Base-by-base conservation (phyloP, 2,888 invertebrate species). In the Lithodes maja region DNA sequence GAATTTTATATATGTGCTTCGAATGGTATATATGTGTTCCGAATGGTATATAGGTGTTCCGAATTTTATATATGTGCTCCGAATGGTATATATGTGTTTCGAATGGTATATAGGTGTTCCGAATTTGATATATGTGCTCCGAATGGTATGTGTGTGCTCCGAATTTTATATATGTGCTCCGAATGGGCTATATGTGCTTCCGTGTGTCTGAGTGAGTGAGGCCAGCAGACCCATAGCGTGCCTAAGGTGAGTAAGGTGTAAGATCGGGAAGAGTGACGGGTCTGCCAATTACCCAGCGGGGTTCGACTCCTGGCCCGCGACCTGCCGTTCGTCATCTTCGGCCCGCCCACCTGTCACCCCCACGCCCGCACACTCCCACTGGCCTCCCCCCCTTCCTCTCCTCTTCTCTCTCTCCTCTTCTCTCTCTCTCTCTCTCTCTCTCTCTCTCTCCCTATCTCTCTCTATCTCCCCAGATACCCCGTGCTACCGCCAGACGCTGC, bases 261-360 rank as follows among this genome's bases (percentile, higher is more conserved):
- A 83, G 87, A 87, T 83, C 83, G 74, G 78, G 87, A 61, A 87
- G 87, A 87, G 83, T 83, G 87, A 87, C 87, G 87, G 83, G 80
- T 75, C 87, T 87, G 87, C 83, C 87, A 87, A 87, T 87, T 87
- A 87, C 87, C 83, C 87, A 87, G 87, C 87, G 87, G 87, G 87
- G 83, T 83, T 83, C 87, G 87, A 87, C 87, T 87, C 87, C 87
- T 83, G 87, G 87, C 87, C 87, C 87, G 87, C 87, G 87, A 87
- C 87, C 87, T 78, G 49, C 87, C 87, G 87, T 87, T 61, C 87
- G 49, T 87, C 87, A 87, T 87, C 87, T 78, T 87, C 78, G 87
- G 71, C 83, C 77, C 86, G 86, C 86, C 86, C 74, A 80, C 86
- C 86, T 86, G 86, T 86, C 86, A 81, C 86, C 86, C 86, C 80